Evolutionary conservation across 2,113 vertebrate genomes (phyloP), one percentile per base, ranked within the genome.

Genomic region (Ammodytes marinus): DNA sequence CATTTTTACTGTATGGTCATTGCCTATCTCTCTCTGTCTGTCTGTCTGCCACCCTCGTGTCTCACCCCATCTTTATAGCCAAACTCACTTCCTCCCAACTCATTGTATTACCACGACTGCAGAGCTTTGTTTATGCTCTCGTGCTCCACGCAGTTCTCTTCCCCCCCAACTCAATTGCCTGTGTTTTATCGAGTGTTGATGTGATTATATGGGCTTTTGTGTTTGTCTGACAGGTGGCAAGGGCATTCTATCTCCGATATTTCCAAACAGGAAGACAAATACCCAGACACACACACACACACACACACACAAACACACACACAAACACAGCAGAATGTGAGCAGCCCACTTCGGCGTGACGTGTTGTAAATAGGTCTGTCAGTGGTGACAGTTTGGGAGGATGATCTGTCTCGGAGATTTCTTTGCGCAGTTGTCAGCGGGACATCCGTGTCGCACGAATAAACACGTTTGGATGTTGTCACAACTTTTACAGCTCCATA

Each of bases 351-450:
- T 84, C 76, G 69, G 88, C 80, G 49, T 90, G 91, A 94, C 83
- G 90, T 89, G 91, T 89, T 84, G 92, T 91, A 93, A 94, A 94
- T 94, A 90, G 92, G 89, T 90, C 88, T 94, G 94, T 93, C 93
- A 92, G 63, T 17, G 78, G 68, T 89, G 94, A 93, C 93, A 91
- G 90, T 85, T 81, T 66, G 83, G 90, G 86, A 88, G 85, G 89
- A 86, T 64, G 86, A 92, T 90, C 79, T 81, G 90, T 92, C 90
- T 82, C 60, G 0, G 80, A 85, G 85, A 91, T 88, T 90, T 89
- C 85, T 92, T 89, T 82, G 68, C 89, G 42, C 79, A 86, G 80
- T 92, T 86, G 90, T 92, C 87, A 86, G 78, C 71, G 80, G 74
- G 82, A 86, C 85, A 78, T 91, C 91, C 83, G 69, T 83, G 86